phyloP scores from a whole-genome alignment of 30 jellyfish, hydroid and myxozoan genomes.

The Catostylus mosaicus region DNA sequence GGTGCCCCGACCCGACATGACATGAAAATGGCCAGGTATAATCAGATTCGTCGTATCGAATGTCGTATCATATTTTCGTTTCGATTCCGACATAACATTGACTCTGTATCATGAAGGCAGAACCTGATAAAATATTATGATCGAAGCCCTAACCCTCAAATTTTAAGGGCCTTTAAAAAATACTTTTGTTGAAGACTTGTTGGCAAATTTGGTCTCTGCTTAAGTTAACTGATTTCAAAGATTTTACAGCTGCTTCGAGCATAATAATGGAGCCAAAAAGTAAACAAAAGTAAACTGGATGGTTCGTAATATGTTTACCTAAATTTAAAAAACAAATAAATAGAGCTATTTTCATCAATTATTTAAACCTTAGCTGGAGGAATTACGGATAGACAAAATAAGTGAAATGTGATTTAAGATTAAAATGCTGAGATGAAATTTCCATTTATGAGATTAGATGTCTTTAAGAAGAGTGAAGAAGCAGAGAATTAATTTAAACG shows the following conservation, averaged over 20 bases:
- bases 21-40: too few relatives aligned
- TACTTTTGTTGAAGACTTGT: too few relatives aligned
- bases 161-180: too few relatives aligned
- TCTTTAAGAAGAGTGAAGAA: background rate
- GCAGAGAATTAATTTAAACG: background rate
- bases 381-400: background rate
- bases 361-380: background rate
- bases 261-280: background rate
- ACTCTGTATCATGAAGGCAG: too few relatives aligned
- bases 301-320: background rate
- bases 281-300: background rate
- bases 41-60: too few relatives aligned
- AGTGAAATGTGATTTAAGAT: background rate
- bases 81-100: too few relatives aligned
- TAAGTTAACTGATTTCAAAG: background rate
- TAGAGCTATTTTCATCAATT: background rate
- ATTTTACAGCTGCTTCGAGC: background rate
- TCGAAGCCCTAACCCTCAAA: too few relatives aligned
- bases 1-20: too few relatives aligned
- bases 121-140: too few relatives aligned
- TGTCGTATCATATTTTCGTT: too few relatives aligned
- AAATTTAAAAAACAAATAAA: conserved; percentile 5
- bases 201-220: background rate
- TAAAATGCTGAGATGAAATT: background rate
- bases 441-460: background rate